phyloP scores from a whole-genome alignment of 1,140 invertebrate genomes.

The Ostrea denselamellosa region DNA sequence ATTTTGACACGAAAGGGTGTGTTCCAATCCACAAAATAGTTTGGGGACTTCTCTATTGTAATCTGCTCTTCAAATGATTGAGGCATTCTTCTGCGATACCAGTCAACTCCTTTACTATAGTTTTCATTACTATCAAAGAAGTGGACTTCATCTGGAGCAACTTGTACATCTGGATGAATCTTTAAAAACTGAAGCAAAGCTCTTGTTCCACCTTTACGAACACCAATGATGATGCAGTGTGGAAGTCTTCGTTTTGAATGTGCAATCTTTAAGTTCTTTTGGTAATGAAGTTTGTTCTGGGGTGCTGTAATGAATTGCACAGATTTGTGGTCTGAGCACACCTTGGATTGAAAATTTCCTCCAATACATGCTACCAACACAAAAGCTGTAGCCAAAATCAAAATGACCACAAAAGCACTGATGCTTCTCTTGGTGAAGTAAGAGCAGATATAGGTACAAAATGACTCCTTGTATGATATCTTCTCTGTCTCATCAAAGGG shows the following conservation, averaged over 20 bases:
- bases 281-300: slow-evolving; percentile 9
- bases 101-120: slow-evolving; percentile 78
- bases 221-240: slow-evolving; percentile 79
- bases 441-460: not conserved
- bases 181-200: slow-evolving; percentile 79
- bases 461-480: not conserved
- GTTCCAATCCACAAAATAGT: slow-evolving; percentile 81
- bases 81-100: slow-evolving; percentile 78
- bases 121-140: slow-evolving; percentile 79
- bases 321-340: not conserved
- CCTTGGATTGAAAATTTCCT: not conserved
- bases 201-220: slow-evolving; percentile 79
- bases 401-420: slow-evolving; percentile 15
- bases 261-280: slow-evolving; percentile 12
- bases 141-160: slow-evolving; percentile 75
- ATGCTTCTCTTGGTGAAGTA: slow-evolving; percentile 25
- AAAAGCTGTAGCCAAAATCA: slow-evolving; percentile 16
- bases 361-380: slow-evolving; percentile 32
- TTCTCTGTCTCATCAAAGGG: not conserved
- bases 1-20: slow-evolving; percentile 89
- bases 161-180: slow-evolving; percentile 77
- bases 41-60: slow-evolving; percentile 81
- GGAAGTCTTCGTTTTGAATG: slow-evolving; percentile 68
- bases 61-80: slow-evolving; percentile 73
- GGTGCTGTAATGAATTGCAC: not conserved